These are phyloP conservation scores for Steinernema khuongi DNA, from an alignment of 1,140 invertebrate genomes.

Conservation along the genomic window DNA sequence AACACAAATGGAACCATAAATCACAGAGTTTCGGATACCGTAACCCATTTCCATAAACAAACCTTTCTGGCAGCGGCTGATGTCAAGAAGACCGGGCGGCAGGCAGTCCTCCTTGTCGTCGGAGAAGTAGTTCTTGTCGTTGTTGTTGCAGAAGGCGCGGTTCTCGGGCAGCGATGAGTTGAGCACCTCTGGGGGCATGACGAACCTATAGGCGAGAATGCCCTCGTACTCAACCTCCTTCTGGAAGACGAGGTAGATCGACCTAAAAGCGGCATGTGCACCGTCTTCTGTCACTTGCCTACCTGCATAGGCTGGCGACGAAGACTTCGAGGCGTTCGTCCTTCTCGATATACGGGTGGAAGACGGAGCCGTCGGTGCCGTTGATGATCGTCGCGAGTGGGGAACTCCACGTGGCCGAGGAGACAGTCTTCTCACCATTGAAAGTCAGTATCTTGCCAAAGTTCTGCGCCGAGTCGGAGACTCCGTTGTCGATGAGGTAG, in stretches of 20 bases:
- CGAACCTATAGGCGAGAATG: conserved; percentile 33
- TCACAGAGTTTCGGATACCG: background rate
- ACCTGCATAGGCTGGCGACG: conserved; percentile 47
- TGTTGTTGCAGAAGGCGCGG: conserved; percentile 38
- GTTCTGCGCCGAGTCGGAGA: conserved; percentile 37
- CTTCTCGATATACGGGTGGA: conserved; percentile 44
- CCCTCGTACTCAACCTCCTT: conserved; percentile 28
- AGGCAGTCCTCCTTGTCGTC: conserved; percentile 24
- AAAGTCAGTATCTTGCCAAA: conserved; percentile 48
- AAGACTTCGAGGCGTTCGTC: conserved; percentile 45
- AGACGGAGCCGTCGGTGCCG: conserved; percentile 52
- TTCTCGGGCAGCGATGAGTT: conserved; percentile 24
- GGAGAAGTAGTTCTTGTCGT: conserved; percentile 31
- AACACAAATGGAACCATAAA: too few species aligned
- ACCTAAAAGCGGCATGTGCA: too few species aligned
- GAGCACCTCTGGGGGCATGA: conserved; percentile 30
- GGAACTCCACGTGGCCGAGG: conserved; percentile 7
- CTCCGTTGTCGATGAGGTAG: conserved; percentile 47
- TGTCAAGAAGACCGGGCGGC: conserved; percentile 36
- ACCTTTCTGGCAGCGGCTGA: conserved; percentile 39
- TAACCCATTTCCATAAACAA: background rate
- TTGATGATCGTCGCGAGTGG: conserved; percentile 29
- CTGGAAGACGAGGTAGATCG: conserved; percentile 37
- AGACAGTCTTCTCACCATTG: conserved; percentile 33
- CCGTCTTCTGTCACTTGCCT: background rate